Percentiles rank a stretch among this genome's conserved stretches.
phyloP scores from a whole-genome alignment of 2,888 invertebrate species.

The Cancer borealis region DNA sequence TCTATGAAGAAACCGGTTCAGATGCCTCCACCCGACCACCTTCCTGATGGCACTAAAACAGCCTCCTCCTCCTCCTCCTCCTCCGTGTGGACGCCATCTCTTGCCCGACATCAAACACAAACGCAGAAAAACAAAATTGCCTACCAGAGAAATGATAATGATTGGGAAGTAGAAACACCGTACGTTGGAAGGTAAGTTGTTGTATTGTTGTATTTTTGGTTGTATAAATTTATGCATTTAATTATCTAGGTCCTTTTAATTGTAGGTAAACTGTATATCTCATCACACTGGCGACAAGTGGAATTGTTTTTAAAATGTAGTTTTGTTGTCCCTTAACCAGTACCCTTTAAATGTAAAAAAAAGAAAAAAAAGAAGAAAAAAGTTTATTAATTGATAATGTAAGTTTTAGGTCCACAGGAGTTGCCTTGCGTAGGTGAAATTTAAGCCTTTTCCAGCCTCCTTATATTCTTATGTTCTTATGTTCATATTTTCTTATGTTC shows the following conservation, averaged over 20 bases:
- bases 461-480: no score
- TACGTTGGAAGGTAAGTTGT: slow-evolving; percentile 66
- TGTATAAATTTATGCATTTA: background rate
- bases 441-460: no score
- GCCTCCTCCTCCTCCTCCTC: background rate
- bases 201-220: background rate
- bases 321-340: no score
- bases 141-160: slow-evolving; percentile 44
- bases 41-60: slow-evolving; percentile 37
- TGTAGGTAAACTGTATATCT: background rate
- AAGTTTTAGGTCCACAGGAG: no score
- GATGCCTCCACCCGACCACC: slow-evolving; percentile 35
- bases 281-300: no score
- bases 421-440: no score
- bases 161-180: slow-evolving; percentile 71
- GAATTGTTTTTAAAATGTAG: no score
- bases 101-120: slow-evolving; percentile 47
- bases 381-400: background rate
- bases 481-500: no score
- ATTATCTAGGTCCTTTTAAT: background rate
- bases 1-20: slow-evolving; percentile 25
- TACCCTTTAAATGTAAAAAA: no score
- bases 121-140: slow-evolving; percentile 53
- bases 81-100: slow-evolving; percentile 67
- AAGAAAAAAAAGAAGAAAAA: background rate